These are phyloP conservation scores for Eucidaris tribuloides DNA, from an alignment of 35 echinoderm and acorn worm species.

Conservation along the genomic window DNA sequence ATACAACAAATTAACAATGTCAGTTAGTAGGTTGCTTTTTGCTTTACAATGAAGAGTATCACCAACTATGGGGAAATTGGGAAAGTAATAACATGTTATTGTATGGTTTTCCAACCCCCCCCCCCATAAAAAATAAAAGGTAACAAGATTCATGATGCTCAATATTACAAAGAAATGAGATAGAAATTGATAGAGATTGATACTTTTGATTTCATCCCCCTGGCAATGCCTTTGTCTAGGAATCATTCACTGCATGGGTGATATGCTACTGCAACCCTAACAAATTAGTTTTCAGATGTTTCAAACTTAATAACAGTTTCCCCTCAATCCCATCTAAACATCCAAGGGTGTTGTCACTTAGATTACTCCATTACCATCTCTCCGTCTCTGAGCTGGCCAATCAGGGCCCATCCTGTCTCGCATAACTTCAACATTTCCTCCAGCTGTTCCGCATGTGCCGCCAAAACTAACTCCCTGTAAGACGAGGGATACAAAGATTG, in stretches of 20 bases:
- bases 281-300: not conserved
- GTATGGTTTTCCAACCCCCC: no score
- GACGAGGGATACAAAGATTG: not conserved
- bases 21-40: no score
- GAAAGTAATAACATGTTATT: no score
- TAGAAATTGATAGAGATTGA: not conserved
- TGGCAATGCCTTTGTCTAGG: not conserved
- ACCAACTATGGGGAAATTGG: no score
- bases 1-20: no score
- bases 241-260: not conserved
- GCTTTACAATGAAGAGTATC: no score
- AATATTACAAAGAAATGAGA: no score
- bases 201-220: not conserved
- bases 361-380: conserved; percentile 21
- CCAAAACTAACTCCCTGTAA: conserved; percentile 32
- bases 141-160: no score
- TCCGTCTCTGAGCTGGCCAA: conserved; percentile 27
- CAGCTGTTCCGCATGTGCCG: conserved; percentile 50
- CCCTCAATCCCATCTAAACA: not conserved
- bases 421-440: conserved; percentile 33
- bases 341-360: not conserved
- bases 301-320: not conserved
- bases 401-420: conserved; percentile 39
- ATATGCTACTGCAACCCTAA: not conserved
- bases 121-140: no score